These are phyloP conservation scores for Zaprionus vittiger DNA, from an alignment of 1,140 invertebrate genomes.

Conservation along the genomic window DNA sequence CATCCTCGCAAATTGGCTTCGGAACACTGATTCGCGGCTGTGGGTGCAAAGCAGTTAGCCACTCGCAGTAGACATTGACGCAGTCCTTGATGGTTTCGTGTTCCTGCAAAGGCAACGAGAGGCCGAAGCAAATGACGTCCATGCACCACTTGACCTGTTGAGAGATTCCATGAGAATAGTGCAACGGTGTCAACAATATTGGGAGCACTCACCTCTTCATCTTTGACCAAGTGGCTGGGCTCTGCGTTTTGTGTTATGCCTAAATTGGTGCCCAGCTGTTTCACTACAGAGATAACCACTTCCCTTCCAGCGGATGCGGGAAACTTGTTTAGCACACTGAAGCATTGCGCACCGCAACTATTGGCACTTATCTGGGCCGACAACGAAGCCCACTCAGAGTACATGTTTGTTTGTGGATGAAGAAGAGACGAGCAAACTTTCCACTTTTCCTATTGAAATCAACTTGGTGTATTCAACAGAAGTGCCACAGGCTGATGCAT, in stretches of 20 bases:
- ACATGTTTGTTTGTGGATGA: conserved; percentile 85
- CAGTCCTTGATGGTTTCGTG: conserved; percentile 98
- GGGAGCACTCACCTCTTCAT: conserved; percentile 88
- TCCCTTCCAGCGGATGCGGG: conserved; percentile 90
- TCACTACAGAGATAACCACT: conserved; percentile 93
- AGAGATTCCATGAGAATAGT: background rate
- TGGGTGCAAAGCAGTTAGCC: conserved; percentile 94
- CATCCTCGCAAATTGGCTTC: conserved; percentile 93
- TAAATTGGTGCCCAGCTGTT: conserved; percentile 91
- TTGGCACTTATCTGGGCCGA: conserved; percentile 88
- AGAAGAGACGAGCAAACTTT: conserved; percentile 1
- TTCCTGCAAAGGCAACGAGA: conserved; percentile 94
- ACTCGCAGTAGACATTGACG: conserved; percentile 98
- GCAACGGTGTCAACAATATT: background rate
- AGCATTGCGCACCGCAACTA: conserved; percentile 87
- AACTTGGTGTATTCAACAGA: background rate
- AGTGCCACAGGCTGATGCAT: conserved; percentile 2
- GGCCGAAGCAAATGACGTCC: conserved; percentile 94
- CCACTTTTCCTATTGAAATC: conserved; percentile 14
- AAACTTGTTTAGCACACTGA: conserved; percentile 95
- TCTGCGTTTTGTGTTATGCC: conserved; percentile 91
- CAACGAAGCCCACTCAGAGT: conserved; percentile 93
- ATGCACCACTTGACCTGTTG: conserved; percentile 82
- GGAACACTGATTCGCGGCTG: conserved; percentile 93
- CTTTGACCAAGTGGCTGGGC: conserved; percentile 90